Percentiles rank a stretch among this genome's conserved stretches.
phyloP scores from a whole-genome alignment of 2,888 invertebrate genomes.

The Aphidius colemani region DNA sequence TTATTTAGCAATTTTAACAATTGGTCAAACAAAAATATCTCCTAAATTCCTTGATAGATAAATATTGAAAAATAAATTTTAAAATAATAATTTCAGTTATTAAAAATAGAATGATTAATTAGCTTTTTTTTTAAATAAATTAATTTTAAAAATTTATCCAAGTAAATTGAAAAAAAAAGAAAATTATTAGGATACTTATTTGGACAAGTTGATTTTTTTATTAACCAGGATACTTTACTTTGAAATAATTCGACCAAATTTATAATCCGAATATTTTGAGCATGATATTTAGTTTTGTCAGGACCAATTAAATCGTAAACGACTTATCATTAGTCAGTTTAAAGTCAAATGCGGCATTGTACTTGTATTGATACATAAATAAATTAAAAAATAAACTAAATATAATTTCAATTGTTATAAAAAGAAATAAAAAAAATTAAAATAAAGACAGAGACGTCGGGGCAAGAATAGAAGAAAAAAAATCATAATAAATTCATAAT shows the following conservation, averaged over 20 bases:
- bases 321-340: slow-evolving; percentile 44
- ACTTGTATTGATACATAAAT: slow-evolving; percentile 38
- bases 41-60: no score
- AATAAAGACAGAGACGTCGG: slow-evolving; percentile 40
- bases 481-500: slow-evolving; percentile 20
- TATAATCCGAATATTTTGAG: background rate
- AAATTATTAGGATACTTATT: no score
- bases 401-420: slow-evolving; percentile 35
- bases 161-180: background rate
- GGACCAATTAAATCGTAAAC: slow-evolving; percentile 50
- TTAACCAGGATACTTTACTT: no score
- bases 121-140: no score
- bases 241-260: no score
- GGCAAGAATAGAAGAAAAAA: slow-evolving; percentile 27
- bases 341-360: slow-evolving; percentile 45
- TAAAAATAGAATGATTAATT: no score
- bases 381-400: slow-evolving; percentile 11
- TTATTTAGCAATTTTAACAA: no score
- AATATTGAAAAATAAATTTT: background rate
- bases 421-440: slow-evolving; percentile 25
- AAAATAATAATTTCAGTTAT: no score
- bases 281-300: slow-evolving; percentile 39
- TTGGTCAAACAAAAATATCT: no score
- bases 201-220: no score
- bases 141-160: no score